Evolutionary conservation across 1,140 invertebrate genomes (phyloP), one percentile per base, ranked within the genome.

Genomic region (Pseudoatta argentina): DNA sequence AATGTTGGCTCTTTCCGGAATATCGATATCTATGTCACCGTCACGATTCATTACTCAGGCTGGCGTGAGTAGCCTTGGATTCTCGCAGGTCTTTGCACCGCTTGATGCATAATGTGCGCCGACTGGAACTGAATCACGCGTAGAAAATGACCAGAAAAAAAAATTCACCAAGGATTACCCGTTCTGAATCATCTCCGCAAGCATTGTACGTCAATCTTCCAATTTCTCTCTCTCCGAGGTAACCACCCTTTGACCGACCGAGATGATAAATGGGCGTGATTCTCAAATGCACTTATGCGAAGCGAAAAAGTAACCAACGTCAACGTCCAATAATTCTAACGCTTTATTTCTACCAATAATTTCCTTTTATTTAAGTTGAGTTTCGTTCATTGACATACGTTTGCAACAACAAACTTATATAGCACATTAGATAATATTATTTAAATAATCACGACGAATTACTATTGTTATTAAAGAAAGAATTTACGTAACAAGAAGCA

Each of bases 171-270:
- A 73, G 75, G 75, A 86, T 86, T 75, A 79, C 85, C 55, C 69
- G 69, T 69, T 85, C 82, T 87, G 86, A 87, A 78, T 87, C 86
- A 87, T 78, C 64, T 61, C 53, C n/a, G 63, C 53, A 27, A 39
- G 73, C 75, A 86, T 86, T 78, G 59, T 88, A 75, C 55, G 66
- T 79, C 83, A 79, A 64, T 79, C 78, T 73, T 78, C 44, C 34
- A 34, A 69, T 76, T 59, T 79, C 61, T 76, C 61, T 55, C 39
- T 66, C 61, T 39, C 79, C 24, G 51, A 51, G 4, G 16, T 66
- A n/a, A 48, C 57, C 61, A 39, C 63, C 61, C 63, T 73, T 66
- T 44, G 59, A 12, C 44, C 24, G 73, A 55, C 55, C 67, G 7
- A 55, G 71, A 81, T 88, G 76, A 86, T 81, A 73, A 88, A 86